A percentile compares a stretch with the other conserved stretches of the same genome.
Evolutionary conservation across 1,140 invertebrate species (phyloP).

Genomic region (Melitaea cinxia): DNA sequence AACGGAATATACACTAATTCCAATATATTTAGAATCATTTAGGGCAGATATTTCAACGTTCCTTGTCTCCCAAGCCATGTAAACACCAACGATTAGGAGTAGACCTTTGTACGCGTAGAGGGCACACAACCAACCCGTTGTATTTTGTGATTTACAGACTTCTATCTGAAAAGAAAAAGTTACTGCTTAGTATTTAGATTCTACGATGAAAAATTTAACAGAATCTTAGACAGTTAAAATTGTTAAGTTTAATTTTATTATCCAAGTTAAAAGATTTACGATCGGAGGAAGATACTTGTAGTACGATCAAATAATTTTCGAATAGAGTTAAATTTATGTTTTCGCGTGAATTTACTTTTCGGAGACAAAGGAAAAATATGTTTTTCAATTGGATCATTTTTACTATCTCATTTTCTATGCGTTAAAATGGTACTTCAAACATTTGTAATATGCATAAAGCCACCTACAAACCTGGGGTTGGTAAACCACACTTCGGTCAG

Average conservation of each 20-base stretch:
- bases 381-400: too few relatives aligned
- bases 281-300: too few relatives aligned
- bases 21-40: constrained; percentile 98
- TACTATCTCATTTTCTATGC: too few relatives aligned
- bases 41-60: constrained; percentile 98
- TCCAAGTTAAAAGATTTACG: too few relatives aligned
- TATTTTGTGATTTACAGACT: constrained; percentile 92
- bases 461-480: constrained; percentile 88
- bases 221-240: too few relatives aligned
- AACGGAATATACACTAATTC: constrained; percentile 95
- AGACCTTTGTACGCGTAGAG: constrained; percentile 95
- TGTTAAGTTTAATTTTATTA: too few relatives aligned
- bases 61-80: constrained; percentile 99
- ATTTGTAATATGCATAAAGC: background rate
- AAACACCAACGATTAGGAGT: constrained; percentile 93
- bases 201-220: too few relatives aligned
- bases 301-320: too few relatives aligned
- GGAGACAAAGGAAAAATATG: too few relatives aligned
- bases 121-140: constrained; percentile 92
- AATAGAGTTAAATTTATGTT: too few relatives aligned
- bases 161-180: constrained; percentile 85
- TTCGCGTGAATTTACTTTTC: too few relatives aligned
- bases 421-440: too few relatives aligned
- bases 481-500: constrained; percentile 91
- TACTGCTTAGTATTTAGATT: background rate